Evolutionary conservation across 2,113 vertebrate genomes (phyloP).

Genomic region (Gobius niger): DNA sequence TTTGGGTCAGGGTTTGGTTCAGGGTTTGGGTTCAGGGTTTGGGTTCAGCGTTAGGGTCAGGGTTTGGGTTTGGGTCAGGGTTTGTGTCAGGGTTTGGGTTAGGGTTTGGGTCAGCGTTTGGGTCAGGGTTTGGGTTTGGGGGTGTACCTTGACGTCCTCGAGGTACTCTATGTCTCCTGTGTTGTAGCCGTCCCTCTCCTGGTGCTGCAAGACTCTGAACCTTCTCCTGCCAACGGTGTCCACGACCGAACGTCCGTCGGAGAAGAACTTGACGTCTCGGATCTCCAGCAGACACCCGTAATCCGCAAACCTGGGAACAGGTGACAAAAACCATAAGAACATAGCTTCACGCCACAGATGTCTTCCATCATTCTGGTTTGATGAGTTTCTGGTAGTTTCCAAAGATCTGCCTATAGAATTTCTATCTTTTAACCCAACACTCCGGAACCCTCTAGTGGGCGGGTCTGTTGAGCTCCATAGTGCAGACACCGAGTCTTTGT

Average conservation of each 20-base stretch:
- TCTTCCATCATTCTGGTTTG: too few relatives aligned
- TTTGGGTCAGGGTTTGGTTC: background rate
- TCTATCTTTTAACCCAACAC: too few relatives aligned
- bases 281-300: conserved; percentile 91
- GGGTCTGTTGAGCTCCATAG: too few relatives aligned
- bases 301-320: conserved; percentile 79
- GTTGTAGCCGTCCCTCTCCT: conserved; percentile 88
- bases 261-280: conserved; percentile 87
- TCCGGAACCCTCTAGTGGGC: too few relatives aligned
- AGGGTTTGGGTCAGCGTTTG: background rate
- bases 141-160: conserved; percentile 84
- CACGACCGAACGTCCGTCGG: conserved; percentile 87
- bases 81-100: background rate
- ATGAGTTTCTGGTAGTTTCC: too few relatives aligned
- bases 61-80: background rate
- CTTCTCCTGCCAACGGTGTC: conserved; percentile 84
- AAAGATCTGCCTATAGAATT: too few relatives aligned
- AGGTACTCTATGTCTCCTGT: conserved; percentile 91
- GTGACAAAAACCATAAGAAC: fast-evolving
- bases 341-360: too few relatives aligned
- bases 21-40: background rate
- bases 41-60: background rate
- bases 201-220: conserved; percentile 86
- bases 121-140: background rate
- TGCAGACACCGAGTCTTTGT: too few relatives aligned